Base-by-base conservation (phyloP, 2,888 invertebrate genomes). In the Therioaphis trifolii region DNA sequence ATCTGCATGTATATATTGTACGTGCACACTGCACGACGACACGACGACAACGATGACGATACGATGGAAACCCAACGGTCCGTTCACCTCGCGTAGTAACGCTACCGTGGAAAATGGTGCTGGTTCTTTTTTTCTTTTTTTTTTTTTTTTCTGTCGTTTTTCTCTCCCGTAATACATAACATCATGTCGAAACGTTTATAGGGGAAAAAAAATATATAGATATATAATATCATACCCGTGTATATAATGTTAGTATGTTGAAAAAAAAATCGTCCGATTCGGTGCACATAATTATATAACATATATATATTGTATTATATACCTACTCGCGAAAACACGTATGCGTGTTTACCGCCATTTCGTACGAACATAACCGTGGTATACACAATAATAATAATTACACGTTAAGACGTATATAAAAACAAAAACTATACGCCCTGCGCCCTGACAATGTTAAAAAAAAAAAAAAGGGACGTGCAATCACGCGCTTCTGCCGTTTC, bases 21-120 rank as follows among this genome's bases (percentile, higher is more conserved):
- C n/a, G n/a, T 58, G 11, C 29, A 63, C 63, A 49, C 29, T n/a
- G 21, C n/a, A n/a, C 76, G 61, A 76, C 24, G 63, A 76, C 63
- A 29, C 46, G 46, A 58, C 43, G 46, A 77, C 49, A 1, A n/a
- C 69, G 69, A 40, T 69, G 69, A 69, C 40, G 69, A 21, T n/a
- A n/a, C 14, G 69, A 79, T 46, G 58, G 43, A 76, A 61, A 74
- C 55, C 21, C 74, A 52, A 55, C 14, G 58, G 79, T 80, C 71
- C 79, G 79, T 80, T 80, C 79, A 80, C 79, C 79, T 80, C 58
- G 27, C 27, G n/a, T n/a, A 40, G 49, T n/a, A n/a, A n/a, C n/a
- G 77, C 46, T 55, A 71, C 79, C 79, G 79, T 80, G 58, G 46
- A 71, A 80, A 80, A 80, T 71, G 68, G 7, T 68, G 21, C 21